A percentile compares a stretch with the other conserved stretches of the same genome.
Conservation (phyloP, 2,113 vertebrate genomes). For the Macaca fascicularis region DNA sequence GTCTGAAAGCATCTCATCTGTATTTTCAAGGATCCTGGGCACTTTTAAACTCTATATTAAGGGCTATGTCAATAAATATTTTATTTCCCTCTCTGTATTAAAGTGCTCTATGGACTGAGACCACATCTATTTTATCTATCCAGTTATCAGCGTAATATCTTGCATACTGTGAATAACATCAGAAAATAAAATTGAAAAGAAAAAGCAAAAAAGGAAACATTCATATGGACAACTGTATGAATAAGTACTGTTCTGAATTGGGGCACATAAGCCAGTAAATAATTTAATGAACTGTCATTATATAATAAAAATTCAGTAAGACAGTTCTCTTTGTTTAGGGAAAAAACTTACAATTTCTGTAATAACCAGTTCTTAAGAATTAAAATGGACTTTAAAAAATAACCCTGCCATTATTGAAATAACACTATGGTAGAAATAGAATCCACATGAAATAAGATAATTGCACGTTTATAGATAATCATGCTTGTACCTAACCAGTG, state of each 20-base stretch:
- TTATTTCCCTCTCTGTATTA: constrained; percentile 31
- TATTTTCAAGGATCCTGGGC: not conserved
- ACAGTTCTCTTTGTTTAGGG: not conserved
- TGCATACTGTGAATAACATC: constrained; percentile 26
- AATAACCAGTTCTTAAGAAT: constrained; percentile 37
- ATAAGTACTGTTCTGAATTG: not conserved
- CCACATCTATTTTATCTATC: constrained; percentile 2
- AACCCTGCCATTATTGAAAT: constrained; percentile 22
- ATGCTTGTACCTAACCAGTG: not conserved
- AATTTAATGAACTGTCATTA: not conserved
- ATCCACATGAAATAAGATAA: constrained; percentile 40
- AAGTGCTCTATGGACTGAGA: not conserved
- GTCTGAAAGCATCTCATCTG: constrained; percentile 26
- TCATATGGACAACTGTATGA: not conserved
- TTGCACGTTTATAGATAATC: not conserved
- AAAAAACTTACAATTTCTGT: constrained; percentile 8
- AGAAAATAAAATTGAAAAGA: constrained; percentile 23
- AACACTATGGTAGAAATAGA: not conserved
- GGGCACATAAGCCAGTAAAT: not conserved
- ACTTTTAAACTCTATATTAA: constrained; percentile 24
- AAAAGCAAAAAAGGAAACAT: not conserved
- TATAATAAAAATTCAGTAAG: constrained; percentile 26
- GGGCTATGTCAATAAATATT: constrained; percentile 46
- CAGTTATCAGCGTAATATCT: not conserved
- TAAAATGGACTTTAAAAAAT: constrained; percentile 4